These are phyloP conservation scores for Bagarius yarrelli DNA, from an alignment of 2,113 vertebrate species.

Conservation along the genomic window DNA sequence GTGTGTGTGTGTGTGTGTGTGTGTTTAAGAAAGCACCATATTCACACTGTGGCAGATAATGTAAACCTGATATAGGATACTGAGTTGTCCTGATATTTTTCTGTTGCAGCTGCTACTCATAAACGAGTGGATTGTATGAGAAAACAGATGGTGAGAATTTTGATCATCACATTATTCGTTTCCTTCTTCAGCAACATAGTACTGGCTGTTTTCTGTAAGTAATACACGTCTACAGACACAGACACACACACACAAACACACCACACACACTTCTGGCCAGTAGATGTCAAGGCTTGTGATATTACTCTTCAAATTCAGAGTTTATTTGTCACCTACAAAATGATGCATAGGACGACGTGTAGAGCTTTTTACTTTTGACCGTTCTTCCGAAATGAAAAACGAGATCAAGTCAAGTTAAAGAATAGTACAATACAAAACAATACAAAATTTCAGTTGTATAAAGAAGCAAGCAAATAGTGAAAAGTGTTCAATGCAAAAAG, in stretches of 20 bases:
- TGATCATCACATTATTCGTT: constrained; percentile 62
- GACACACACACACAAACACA: too few relatives aligned
- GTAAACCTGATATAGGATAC: background rate
- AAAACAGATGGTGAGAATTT: constrained; percentile 52
- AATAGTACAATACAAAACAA: too few relatives aligned
- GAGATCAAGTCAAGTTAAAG: too few relatives aligned
- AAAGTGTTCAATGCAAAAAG: too few relatives aligned
- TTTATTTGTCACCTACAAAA: too few relatives aligned
- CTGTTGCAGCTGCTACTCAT: constrained; percentile 58
- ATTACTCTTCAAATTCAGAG: background rate
- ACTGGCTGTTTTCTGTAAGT: constrained; percentile 59
- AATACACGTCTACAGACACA: constrained; percentile 6
- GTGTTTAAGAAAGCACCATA: background rate
- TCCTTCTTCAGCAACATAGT: constrained; percentile 57
- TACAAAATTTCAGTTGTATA: too few relatives aligned
- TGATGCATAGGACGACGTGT: too few relatives aligned
- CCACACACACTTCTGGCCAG: background rate
- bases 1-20: background rate
- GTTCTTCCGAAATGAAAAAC: too few relatives aligned
- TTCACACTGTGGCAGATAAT: too few relatives aligned
- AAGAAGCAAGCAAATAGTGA: too few relatives aligned
- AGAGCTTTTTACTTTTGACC: too few relatives aligned
- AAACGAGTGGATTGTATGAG: constrained; percentile 53
- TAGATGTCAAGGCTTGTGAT: background rate
- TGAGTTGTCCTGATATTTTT: background rate